Percentiles rank a stretch among this genome's conserved stretches.
Conservation (phyloP, 2,888 invertebrate genomes). For the Listrodromus nycthemerus region DNA sequence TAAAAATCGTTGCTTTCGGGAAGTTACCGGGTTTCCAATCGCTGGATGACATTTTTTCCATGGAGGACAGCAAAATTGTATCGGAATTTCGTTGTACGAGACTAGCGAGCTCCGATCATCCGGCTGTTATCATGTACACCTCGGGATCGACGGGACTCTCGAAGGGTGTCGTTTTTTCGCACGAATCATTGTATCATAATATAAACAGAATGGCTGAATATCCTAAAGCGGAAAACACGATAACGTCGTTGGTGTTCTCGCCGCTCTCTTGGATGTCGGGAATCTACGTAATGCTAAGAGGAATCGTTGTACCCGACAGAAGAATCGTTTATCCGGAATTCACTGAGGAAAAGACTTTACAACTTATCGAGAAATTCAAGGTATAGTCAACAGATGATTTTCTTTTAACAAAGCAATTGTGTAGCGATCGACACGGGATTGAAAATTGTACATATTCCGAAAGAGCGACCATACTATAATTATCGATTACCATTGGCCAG, state of each 20-base stretch:
- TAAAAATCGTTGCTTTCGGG: conserved; percentile 73
- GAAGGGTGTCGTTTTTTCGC: conserved; percentile 71
- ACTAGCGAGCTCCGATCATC: conserved; percentile 60
- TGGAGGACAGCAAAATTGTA: conserved; percentile 62
- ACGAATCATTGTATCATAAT: conserved; percentile 54
- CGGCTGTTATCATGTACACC: conserved; percentile 70
- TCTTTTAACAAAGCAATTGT: too few species aligned
- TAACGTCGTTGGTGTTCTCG: conserved; percentile 66
- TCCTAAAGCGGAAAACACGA: too few species aligned
- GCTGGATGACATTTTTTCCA: conserved; percentile 69
- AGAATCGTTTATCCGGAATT: conserved; percentile 68
- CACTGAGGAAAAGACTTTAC: conserved; percentile 64
- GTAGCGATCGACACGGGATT: too few species aligned
- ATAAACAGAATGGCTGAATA: not conserved
- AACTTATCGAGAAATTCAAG: too few species aligned
- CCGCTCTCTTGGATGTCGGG: conserved; percentile 72
- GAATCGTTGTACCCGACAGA: conserved; percentile 52
- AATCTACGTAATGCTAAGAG: conserved; percentile 49
- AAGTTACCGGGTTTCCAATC: conserved; percentile 63
- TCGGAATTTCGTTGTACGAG: conserved; percentile 68
- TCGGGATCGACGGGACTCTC: conserved; percentile 74
- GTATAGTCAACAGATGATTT: too few species aligned
- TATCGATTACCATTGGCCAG: too few species aligned
- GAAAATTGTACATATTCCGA: too few species aligned
- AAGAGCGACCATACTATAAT: too few species aligned